These are phyloP conservation scores for Trichosurus vulpecula DNA, from an alignment of 2,797 vertebrate species.

Conservation along the genomic window DNA sequence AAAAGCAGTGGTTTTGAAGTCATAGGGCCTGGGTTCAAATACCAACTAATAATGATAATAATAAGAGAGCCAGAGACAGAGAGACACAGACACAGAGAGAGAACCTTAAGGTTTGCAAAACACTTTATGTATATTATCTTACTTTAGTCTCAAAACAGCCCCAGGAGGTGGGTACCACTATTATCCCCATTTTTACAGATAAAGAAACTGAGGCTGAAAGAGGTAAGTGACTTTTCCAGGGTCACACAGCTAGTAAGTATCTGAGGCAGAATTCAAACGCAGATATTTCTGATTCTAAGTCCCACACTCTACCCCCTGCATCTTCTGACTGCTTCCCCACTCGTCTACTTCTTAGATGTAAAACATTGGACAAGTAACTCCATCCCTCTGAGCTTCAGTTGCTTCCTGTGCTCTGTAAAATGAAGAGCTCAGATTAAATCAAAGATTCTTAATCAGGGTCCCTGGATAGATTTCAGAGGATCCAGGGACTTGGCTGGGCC, in stretches of 20 bases:
- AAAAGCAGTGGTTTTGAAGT: not conserved
- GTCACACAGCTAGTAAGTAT: not conserved
- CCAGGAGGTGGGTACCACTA: not conserved
- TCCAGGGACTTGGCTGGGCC: not conserved
- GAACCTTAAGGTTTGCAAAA: not conserved
- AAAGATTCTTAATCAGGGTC: not conserved
- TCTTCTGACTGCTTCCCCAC: not conserved
- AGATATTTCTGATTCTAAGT: not conserved
- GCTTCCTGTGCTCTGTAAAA: not conserved
- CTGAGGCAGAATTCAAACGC: not conserved
- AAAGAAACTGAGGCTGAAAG: not conserved
- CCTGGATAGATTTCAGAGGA: not conserved
- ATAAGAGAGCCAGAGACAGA: not conserved
- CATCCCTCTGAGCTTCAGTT: not conserved
- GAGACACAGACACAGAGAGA: not conserved
- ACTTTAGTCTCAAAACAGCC: not conserved
- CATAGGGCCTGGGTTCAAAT: not conserved
- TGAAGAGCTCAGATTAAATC: not conserved
- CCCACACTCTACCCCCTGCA: not conserved
- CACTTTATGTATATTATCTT: not conserved
- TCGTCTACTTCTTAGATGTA: not conserved
- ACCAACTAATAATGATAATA: not conserved
- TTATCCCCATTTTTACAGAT: not conserved
- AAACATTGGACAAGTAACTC: not conserved
- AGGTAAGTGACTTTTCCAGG: not conserved